These are phyloP conservation scores for Trachelipus rathkii DNA, from an alignment of 1,140 invertebrate species.

Conservation along the genomic window DNA sequence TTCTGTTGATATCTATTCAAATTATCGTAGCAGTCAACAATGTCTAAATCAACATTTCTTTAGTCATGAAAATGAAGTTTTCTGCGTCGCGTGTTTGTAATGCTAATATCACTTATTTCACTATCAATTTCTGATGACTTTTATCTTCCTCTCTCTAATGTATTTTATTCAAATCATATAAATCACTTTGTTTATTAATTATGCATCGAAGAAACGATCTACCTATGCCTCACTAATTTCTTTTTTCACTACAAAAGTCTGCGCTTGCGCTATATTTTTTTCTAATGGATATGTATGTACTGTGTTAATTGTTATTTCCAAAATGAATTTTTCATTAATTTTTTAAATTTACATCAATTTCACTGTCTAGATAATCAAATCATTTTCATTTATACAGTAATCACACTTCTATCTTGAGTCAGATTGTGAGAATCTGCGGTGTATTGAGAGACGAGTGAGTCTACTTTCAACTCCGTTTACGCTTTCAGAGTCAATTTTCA, in stretches of 20 bases:
- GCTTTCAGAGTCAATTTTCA: not conserved
- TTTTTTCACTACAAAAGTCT: not conserved
- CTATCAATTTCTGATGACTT: not conserved
- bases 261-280: not conserved
- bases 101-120: not conserved
- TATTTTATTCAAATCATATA: not conserved
- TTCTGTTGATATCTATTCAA: too few species aligned
- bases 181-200: not conserved
- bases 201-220: not conserved
- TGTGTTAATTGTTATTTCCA: not conserved
- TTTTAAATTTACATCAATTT: not conserved
- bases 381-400: not conserved
- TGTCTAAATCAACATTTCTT: not conserved
- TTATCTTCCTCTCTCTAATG: not conserved
- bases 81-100: not conserved
- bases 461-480: not conserved
- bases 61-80: not conserved
- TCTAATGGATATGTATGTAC: not conserved
- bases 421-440: not conserved
- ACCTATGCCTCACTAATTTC: not conserved
- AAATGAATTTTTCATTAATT: not conserved
- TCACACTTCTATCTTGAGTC: not conserved
- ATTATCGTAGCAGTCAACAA: too few species aligned
- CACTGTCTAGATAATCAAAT: not conserved
- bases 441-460: not conserved